These are phyloP conservation scores for Chorisops tibialis DNA, from an alignment of 2,888 invertebrate genomes.

Conservation along the genomic window DNA sequence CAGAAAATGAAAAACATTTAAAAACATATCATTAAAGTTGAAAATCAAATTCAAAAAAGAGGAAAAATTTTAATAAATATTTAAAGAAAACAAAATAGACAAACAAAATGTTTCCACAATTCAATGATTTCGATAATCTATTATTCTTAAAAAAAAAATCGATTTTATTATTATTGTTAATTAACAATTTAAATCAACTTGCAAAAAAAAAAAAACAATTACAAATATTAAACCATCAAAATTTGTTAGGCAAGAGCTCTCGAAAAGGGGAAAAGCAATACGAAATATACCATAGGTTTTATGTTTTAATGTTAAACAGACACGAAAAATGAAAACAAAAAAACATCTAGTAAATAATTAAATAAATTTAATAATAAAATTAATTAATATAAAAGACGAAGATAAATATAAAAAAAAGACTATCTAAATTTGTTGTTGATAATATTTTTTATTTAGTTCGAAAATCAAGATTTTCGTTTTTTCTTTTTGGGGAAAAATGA, in stretches of 20 bases:
- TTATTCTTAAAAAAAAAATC: too few relatives aligned
- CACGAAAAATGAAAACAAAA: neutral
- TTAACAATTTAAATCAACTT: neutral
- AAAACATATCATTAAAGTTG: neutral
- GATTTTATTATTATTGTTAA: too few relatives aligned
- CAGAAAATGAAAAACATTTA: neutral
- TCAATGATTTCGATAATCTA: neutral
- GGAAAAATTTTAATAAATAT: neutral
- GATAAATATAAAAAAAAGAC: too few relatives aligned
- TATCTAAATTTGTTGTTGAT: too few relatives aligned
- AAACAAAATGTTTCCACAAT: neutral
- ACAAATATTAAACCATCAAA: neutral
- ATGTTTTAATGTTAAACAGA: slow-evolving; percentile 2
- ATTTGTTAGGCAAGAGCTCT: neutral
- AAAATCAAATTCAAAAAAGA: neutral
- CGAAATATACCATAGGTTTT: slow-evolving; percentile 26
- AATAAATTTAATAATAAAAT: neutral
- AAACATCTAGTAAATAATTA: neutral
- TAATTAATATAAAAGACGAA: slow-evolving; percentile 1
- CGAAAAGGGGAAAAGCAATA: slow-evolving; percentile 32
- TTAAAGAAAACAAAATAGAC: neutral
- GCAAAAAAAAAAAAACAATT: neutral
- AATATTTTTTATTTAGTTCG: too few relatives aligned
- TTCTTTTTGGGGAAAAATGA: too few relatives aligned
- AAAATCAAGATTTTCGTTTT: too few relatives aligned